Percentiles rank a stretch among this genome's conserved stretches.
Evolutionary conservation across 64 coral and sea anemone genomes (phyloP).

Genomic region (Montipora efflorescens): DNA sequence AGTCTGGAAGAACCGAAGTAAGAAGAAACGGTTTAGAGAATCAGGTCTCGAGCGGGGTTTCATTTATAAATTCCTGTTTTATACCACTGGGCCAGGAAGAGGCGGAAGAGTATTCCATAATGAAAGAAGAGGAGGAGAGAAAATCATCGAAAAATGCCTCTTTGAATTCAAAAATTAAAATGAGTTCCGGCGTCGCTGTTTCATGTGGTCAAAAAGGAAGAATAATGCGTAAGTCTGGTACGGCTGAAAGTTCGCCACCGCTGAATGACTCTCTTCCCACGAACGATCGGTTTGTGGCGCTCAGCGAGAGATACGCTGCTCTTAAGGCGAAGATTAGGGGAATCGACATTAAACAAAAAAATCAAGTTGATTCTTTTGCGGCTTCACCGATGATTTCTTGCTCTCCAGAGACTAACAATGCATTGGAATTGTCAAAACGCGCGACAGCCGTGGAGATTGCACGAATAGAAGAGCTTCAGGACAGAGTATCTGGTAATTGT

Average conservation of each 20-base stretch:
- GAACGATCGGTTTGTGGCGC: conserved; percentile 63
- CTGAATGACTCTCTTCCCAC: conserved; percentile 35
- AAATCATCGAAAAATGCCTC: neutral
- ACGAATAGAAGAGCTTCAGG: neutral
- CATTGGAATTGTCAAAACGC: neutral
- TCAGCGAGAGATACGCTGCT: conserved; percentile 63
- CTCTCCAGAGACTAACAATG: neutral
- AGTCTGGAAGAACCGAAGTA: neutral
- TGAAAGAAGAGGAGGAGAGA: neutral
- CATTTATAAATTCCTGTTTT: neutral
- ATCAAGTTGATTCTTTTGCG: neutral
- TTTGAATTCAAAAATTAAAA: neutral
- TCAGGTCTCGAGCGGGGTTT: neutral
- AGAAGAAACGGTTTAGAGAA: neutral
- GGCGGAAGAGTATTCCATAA: conserved; percentile 19
- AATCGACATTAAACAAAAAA: conserved; percentile 1
- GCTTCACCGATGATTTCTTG: neutral
- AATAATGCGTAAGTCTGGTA: neutral
- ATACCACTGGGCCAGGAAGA: conserved; percentile 17
- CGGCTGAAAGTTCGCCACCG: neutral
- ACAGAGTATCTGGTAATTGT: neutral
- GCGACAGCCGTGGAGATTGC: conserved; percentile 7
- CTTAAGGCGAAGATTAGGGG: conserved; percentile 41
- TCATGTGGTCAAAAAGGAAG: neutral
- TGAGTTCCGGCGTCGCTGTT: conserved; percentile 4